Percentiles rank a stretch among this genome's conserved stretches.
These are phyloP conservation scores for Cheilosia impressa DNA, from an alignment of 2,888 invertebrate species.

Conservation along the genomic window DNA sequence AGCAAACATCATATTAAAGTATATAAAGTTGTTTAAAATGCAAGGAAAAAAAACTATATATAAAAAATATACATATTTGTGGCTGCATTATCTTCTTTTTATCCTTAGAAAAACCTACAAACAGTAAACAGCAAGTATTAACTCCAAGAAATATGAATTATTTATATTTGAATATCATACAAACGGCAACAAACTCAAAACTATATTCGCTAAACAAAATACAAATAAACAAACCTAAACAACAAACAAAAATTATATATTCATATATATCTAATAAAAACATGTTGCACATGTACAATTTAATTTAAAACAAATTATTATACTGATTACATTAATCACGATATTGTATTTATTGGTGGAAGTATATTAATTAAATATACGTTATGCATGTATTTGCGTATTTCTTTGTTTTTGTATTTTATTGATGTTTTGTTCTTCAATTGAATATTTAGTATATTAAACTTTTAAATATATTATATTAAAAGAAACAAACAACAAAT, in stretches of 20 bases:
- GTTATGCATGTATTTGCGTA: slow-evolving; percentile 70
- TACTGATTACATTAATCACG: slow-evolving; percentile 78
- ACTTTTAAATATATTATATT: slow-evolving; percentile 59
- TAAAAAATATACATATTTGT: slow-evolving; percentile 43
- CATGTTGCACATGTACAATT: slow-evolving; percentile 78
- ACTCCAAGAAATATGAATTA: slow-evolving; percentile 29
- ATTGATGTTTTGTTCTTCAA: slow-evolving; percentile 62
- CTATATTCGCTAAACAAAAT: slow-evolving; percentile 70
- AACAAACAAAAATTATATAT: slow-evolving; percentile 64
- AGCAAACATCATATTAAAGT: slow-evolving; percentile 49
- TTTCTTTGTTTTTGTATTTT: slow-evolving; percentile 50
- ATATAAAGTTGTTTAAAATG: slow-evolving; percentile 48
- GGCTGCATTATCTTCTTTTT: slow-evolving; percentile 45
- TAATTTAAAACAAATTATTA: slow-evolving; percentile 77
- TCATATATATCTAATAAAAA: slow-evolving; percentile 75
- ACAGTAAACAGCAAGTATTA: slow-evolving; percentile 37
- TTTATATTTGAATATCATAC: slow-evolving; percentile 44
- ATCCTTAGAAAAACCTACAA: slow-evolving; percentile 30
- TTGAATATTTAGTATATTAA: slow-evolving; percentile 57
- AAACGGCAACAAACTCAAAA: slow-evolving; percentile 65
- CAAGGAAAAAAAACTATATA: slow-evolving; percentile 12
- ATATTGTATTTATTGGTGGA: slow-evolving; percentile 77
- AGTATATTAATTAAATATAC: slow-evolving; percentile 78
- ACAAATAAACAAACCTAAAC: slow-evolving; percentile 55
- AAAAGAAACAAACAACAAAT: slow-evolving; percentile 18